A percentile compares a stretch with the other conserved stretches of the same genome.
phyloP scores from a whole-genome alignment of 2,888 invertebrate genomes.

The Laothoe populi region DNA sequence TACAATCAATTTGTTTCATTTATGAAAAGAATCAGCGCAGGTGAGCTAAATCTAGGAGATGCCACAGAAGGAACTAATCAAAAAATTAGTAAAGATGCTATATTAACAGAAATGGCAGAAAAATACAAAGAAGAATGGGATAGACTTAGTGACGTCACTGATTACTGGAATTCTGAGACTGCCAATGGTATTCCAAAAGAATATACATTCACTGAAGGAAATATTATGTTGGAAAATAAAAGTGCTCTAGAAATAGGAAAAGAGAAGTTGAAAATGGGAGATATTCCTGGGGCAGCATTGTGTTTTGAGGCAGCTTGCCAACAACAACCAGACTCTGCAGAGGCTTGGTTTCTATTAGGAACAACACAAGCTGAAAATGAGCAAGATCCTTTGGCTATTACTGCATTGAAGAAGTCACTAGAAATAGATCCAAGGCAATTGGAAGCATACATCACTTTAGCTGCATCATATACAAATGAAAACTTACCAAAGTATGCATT shows the following conservation, averaged over 20 bases:
- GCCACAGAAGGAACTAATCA: conserved; percentile 65
- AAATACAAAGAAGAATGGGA: conserved; percentile 92
- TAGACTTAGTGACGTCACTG: conserved; percentile 87
- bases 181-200: conserved; percentile 84
- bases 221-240: conserved; percentile 91
- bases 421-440: conserved; percentile 91
- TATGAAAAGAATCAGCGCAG: conserved; percentile 90
- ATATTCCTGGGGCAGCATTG: conserved; percentile 97
- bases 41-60: conserved; percentile 85
- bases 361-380: conserved; percentile 99
- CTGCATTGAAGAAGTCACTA: conserved; percentile 94
- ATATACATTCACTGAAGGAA: conserved; percentile 92
- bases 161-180: conserved; percentile 87
- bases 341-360: conserved; percentile 95
- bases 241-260: conserved; percentile 95
- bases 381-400: conserved; percentile 96
- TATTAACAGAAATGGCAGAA: conserved; percentile 82
- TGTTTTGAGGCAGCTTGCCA: conserved; percentile 98
- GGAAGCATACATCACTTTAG: conserved; percentile 94
- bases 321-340: conserved; percentile 90
- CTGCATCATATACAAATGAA: conserved; percentile 98
- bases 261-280: conserved; percentile 92
- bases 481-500: conserved; percentile 96
- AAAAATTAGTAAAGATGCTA: conserved; percentile 69
- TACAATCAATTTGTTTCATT: conserved; percentile 94